Base-by-base conservation (phyloP, 2,888 invertebrate species). In the Ischnura elegans region DNA sequence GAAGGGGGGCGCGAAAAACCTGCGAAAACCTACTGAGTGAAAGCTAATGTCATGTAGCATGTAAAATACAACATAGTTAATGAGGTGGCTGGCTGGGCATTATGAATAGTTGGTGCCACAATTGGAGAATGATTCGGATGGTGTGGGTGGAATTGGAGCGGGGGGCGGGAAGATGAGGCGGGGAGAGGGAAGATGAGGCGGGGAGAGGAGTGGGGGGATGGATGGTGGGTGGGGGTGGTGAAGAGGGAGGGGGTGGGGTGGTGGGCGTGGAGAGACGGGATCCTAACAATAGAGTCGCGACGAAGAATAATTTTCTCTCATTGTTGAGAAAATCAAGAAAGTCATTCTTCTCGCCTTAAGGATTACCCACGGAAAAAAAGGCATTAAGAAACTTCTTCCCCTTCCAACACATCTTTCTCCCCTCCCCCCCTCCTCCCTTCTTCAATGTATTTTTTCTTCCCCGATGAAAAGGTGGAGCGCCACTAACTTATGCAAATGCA, bases 231-330 rank as follows among this genome's bases (percentile, higher is more conserved):
- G 61, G 55, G 25, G 55, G 55, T 3, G 55, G 61, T 25, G n/a
- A 2, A n/a, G n/a, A 61, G 0, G n/a, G n/a, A n/a, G n/a, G 61
- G 61, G 21, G 61, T 61, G 10, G 36, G 76, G 76, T 16, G 76
- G 76, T 76, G 16, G 76, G 76, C 76, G 36, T 36, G 76, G 76
- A 36, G 76, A 36, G 76, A 61, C 61, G 61, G 76, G 36, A 1
- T 4, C 13, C 76, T 36, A 76, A 76, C 76, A 76, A 76, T 76
- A 36, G 76, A 76, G 76, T 13, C 76, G 76, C n/a, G 76, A 76
- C 76, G 76, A 76, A 76, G 76, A 76, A 76, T 76, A 76, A 76
- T 76, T 76, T 76, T 76, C 76, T 76, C 76, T 76, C 76, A 76
- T 76, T 76, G 76, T 76, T 76, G 25, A 76, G 76, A 76, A 76